Base-by-base conservation (phyloP, 1,140 invertebrate genomes). In the Heterodera carotae region DNA sequence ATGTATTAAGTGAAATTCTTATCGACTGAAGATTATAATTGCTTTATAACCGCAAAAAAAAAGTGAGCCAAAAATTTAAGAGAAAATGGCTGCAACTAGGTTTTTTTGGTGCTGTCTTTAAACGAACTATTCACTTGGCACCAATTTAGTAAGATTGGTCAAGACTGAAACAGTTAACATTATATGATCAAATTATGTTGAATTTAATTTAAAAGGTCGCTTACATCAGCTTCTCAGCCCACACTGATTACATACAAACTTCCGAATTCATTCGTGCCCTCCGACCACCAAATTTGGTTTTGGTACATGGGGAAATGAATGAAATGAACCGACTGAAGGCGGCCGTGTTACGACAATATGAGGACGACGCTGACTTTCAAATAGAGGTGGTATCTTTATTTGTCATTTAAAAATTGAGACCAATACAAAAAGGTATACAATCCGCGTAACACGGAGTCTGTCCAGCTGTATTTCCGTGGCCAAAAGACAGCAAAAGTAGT, bases 161-260 rank as follows among this genome's bases (percentile, higher is more conserved):
- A n/a, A n/a, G n/a, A n/a, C n/a, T n/a, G n/a, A n/a, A n/a, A n/a
- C n/a, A n/a, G n/a, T n/a, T n/a, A n/a, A n/a, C n/a, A n/a, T n/a
- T n/a, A n/a, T n/a, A n/a, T n/a, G n/a, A n/a, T n/a, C n/a, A n/a
- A n/a, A n/a, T n/a, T n/a, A n/a, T n/a, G n/a, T n/a, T n/a, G n/a
- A n/a, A n/a, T n/a, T n/a, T n/a, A n/a, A n/a, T n/a, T n/a, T n/a
- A n/a, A n/a, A 81, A 86, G 71, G 96, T 99, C 0, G 96, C 98
- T 89, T 99, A 99, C 87, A 99, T 99, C 83, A 98, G 95, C 0
- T 99, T 99, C 89, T 98, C 96, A 0, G 97, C 97, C 1, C 97
- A 99, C 87, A 98, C 97, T 0, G 97, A 99, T 89, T 99, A 98
- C 89, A 93, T 97, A 86, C 97, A 99, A 90, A 99, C 97, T 0